Percentiles rank a stretch among this genome's conserved stretches.
These are phyloP conservation scores for Rhamphomyia laevipes DNA, from an alignment of 2,888 invertebrate species.

Conservation along the genomic window DNA sequence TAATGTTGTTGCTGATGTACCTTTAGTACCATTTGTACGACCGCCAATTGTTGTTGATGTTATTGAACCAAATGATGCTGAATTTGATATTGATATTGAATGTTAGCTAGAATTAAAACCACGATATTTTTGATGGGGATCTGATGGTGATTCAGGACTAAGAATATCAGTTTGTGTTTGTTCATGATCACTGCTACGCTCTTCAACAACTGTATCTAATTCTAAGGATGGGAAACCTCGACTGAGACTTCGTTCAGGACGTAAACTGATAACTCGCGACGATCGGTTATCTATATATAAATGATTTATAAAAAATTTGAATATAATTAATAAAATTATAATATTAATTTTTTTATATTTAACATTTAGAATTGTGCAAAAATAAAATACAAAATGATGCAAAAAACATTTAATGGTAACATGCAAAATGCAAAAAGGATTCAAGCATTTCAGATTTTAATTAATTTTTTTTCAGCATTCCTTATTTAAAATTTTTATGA, in stretches of 20 bases:
- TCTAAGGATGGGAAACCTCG: constrained; percentile 66
- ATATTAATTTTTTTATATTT: neutral
- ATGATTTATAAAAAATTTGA: no score
- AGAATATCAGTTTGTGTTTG: constrained; percentile 45
- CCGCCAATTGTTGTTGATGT: constrained; percentile 9
- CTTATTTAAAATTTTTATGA: no score
- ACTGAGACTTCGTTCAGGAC: constrained; percentile 54
- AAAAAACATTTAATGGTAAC: no score
- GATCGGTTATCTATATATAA: constrained; percentile 40
- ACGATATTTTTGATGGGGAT: constrained; percentile 29
- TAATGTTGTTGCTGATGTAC: constrained; percentile 10
- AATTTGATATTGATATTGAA: constrained; percentile 18
- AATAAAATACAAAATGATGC: no score
- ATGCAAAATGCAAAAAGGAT: no score
- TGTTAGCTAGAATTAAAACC: constrained; percentile 31
- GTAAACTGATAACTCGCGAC: constrained; percentile 47
- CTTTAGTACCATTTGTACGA: constrained; percentile 2
- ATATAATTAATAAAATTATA: neutral
- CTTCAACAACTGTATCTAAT: constrained; percentile 73
- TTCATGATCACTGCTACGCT: constrained; percentile 68
- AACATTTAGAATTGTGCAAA: no score
- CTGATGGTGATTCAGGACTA: constrained; percentile 35
- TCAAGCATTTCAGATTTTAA: no score
- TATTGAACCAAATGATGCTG: constrained; percentile 6
- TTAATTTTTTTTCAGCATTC: no score